Conservation (phyloP, 2,797 vertebrate species). For the Smutsia temminckii region DNA sequence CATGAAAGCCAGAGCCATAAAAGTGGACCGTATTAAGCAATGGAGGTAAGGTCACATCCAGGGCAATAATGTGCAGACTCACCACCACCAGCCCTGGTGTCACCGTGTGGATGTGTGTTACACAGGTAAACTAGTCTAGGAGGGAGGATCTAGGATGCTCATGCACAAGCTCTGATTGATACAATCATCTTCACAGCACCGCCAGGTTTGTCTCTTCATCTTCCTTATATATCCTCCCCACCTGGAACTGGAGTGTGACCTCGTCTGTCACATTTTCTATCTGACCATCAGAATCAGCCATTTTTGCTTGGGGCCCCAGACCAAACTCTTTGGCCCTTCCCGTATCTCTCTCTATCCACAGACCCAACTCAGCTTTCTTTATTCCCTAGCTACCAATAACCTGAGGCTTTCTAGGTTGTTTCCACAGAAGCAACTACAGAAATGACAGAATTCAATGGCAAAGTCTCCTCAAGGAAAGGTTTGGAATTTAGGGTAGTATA, state of each 20-base stretch:
- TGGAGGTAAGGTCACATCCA: background rate
- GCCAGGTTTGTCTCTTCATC: background rate
- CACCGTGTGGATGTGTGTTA: background rate
- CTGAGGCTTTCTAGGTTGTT: background rate
- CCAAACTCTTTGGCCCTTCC: background rate
- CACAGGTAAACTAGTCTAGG: rapidly evolving
- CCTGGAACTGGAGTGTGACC: background rate
- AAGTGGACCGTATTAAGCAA: background rate
- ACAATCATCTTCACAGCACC: background rate
- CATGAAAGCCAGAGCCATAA: background rate
- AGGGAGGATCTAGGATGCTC: background rate
- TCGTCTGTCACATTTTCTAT: background rate
- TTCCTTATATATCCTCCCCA: background rate
- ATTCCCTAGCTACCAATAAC: background rate
- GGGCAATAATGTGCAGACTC: rapidly evolving
- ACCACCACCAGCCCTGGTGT: rapidly evolving
- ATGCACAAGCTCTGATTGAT: background rate
- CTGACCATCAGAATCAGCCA: background rate
- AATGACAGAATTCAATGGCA: background rate
- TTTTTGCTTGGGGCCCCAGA: background rate
- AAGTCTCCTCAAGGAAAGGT: background rate
- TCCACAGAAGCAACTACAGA: background rate
- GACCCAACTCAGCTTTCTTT: background rate
- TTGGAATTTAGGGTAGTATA: background rate
- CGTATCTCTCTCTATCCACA: background rate